These are phyloP conservation scores for Pegea sp. DNA, from an alignment of 23 tunicate genomes.

Conservation along the genomic window DNA sequence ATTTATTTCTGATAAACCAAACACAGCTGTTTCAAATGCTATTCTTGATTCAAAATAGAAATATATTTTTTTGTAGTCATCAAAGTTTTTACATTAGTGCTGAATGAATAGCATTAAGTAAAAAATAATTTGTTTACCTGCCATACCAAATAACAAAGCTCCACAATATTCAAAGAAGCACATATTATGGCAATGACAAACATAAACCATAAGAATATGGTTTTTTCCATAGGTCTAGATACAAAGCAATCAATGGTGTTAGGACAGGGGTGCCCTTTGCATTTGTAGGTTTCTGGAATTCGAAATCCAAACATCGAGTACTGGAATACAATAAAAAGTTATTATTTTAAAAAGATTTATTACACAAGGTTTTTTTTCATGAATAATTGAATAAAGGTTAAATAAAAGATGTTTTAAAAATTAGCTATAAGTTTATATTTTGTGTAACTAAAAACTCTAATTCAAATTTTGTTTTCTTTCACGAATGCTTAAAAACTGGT, in stretches of 20 bases:
- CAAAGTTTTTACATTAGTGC: neutral
- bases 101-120: neutral
- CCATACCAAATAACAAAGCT: conserved; percentile 63
- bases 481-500: no score
- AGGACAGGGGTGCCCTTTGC: conserved; percentile 77
- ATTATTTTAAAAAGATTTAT: no score
- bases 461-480: no score
- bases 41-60: no score
- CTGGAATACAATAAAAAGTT: conserved; percentile 29
- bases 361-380: no score
- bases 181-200: conserved; percentile 75
- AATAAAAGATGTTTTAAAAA: no score
- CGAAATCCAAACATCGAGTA: conserved; percentile 56
- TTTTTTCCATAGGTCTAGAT: conserved; percentile 98
- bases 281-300: conserved; percentile 52
- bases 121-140: conserved; percentile 21
- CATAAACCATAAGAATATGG: conserved; percentile 98
- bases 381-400: no score
- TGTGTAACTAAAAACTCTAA: no score
- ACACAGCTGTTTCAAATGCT: neutral
- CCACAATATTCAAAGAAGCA: conserved; percentile 40
- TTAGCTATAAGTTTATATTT: no score
- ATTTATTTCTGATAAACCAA: no score
- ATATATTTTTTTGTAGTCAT: neutral
- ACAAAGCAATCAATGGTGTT: conserved; percentile 87